These are phyloP conservation scores for Ganaspis brasiliensis DNA, from an alignment of 2,888 invertebrate species.

Conservation along the genomic window DNA sequence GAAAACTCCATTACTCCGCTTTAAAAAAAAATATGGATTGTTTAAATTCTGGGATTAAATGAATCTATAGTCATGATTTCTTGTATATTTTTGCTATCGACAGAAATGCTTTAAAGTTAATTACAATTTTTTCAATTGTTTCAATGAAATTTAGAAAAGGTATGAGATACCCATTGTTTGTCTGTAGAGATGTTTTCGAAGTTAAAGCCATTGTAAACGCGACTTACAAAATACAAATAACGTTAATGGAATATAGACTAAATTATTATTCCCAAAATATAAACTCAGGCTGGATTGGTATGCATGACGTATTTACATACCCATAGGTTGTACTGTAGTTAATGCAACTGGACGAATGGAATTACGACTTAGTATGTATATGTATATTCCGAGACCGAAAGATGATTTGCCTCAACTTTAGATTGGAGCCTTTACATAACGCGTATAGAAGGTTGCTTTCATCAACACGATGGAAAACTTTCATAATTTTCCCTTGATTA, in stretches of 20 bases:
- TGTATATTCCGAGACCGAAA: constrained; percentile 24
- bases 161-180: neutral
- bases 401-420: constrained; percentile 47
- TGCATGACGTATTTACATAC: constrained; percentile 54
- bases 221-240: neutral
- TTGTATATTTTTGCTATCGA: too few species aligned
- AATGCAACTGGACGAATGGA: constrained; percentile 54
- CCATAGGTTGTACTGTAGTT: constrained; percentile 56
- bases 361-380: constrained; percentile 22
- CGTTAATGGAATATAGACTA: neutral
- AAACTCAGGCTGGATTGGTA: constrained; percentile 6
- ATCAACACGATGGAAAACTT: neutral
- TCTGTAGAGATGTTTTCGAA: neutral
- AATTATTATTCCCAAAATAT: constrained; percentile 22
- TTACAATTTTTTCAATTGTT: neutral
- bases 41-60: too few species aligned
- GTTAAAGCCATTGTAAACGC: neutral
- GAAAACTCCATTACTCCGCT: too few species aligned
- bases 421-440: constrained; percentile 9
- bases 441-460: neutral
- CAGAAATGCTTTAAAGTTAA: too few species aligned
- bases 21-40: too few species aligned
- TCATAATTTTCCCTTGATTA: neutral
- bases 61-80: too few species aligned
- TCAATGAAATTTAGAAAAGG: too few species aligned